Base-by-base conservation (phyloP, 2,113 vertebrate genomes). In the Nibea albiflora region DNA sequence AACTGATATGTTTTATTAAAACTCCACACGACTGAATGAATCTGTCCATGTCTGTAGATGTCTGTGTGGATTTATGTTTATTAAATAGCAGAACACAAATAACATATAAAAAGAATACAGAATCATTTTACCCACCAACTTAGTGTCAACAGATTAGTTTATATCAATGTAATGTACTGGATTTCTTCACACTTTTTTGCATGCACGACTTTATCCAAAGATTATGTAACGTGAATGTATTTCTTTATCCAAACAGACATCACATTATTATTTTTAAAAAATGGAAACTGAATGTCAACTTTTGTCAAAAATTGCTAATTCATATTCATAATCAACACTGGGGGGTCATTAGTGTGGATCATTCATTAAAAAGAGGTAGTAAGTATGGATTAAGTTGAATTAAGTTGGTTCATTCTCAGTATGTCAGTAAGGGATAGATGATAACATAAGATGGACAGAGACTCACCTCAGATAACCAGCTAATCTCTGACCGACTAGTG, bases 401-500 rank as follows among this genome's bases (percentile, higher is more conserved):
- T n/a, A 42, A 54, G 39, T 47, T n/a, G n/a, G 39, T 71, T 24
- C 20, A 19, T 75, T 24, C 8, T 46, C 19, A 47, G 35, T 49
- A n/a, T 19, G 19, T 15, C 31, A 31, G 5, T 31, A 31, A n/a
- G 20, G 54, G n/a, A 42, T 42, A 42, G 42, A 42, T 1, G 42
- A 31, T 31, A 31, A 31, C 31, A 31, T 31, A 31, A 31, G 31
- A 31, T 31, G 24, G 4, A 56, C 22, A 57, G 12, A 56, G 19
- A 10, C 60, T 62, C 46, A 42, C 53, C 10, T 11, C 3, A 60
- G 49, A 28, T 64, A 65, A 64, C 28, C 47, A 47, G 70, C 60
- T 85, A 64, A 79, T 76, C 76, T 81, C 49, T 81, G n/a, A 75
- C 73, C 44, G 64, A 39, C 52, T 15, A 5, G 11, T 77, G 22